Evolutionary conservation across 92 coral and sea anemone species (phyloP).

Genomic region (Actinernus sp.): DNA sequence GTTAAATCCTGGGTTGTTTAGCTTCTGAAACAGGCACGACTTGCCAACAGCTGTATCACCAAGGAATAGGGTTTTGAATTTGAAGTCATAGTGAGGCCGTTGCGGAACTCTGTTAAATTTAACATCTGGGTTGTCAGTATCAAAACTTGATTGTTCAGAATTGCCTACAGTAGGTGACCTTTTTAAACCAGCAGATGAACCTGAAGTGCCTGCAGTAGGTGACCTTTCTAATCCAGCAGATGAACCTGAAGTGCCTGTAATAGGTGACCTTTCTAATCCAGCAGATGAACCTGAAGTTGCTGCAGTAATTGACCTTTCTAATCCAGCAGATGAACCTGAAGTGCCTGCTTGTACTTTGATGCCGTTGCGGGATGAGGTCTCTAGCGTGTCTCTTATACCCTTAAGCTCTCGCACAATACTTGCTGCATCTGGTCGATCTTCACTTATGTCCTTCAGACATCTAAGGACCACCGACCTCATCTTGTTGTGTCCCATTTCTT

Average conservation of each 20-base stretch:
- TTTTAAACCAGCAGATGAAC: no score
- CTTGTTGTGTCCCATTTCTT: constrained; percentile 57
- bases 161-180: no score
- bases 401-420: constrained; percentile 36
- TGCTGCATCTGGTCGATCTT: constrained; percentile 49
- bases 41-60: constrained; percentile 85
- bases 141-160: neutral
- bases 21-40: constrained; percentile 71
- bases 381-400: no score
- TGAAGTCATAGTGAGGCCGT: constrained; percentile 64
- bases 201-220: no score
- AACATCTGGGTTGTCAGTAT: neutral
- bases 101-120: constrained; percentile 36
- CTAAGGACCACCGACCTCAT: constrained; percentile 61
- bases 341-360: no score
- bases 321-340: no score
- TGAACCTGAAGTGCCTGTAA: constrained; percentile 11
- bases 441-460: constrained; percentile 70
- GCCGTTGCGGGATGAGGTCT: no score
- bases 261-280: no score
- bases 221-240: no score
- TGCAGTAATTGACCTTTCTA: no score
- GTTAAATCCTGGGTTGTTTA: constrained; percentile 60
- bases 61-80: constrained; percentile 69
- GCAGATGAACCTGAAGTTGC: no score